These are phyloP conservation scores for Neoascia interrupta DNA, from an alignment of 2,888 invertebrate species.

Conservation along the genomic window DNA sequence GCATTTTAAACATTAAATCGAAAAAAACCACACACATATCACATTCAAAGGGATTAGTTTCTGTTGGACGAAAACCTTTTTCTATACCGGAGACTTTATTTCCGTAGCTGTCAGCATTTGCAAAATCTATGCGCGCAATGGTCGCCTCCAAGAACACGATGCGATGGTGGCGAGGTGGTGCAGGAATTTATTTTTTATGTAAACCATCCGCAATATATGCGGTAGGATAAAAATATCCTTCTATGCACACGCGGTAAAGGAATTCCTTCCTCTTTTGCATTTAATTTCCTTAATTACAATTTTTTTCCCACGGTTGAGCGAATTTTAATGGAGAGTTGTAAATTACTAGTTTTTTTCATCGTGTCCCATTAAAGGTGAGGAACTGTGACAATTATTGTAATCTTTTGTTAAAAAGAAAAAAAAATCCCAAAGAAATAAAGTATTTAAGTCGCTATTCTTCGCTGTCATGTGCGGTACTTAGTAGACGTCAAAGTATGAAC, in stretches of 20 bases:
- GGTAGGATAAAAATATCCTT: conserved; percentile 54
- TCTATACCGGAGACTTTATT: conserved; percentile 74
- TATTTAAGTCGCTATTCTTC: too few species aligned
- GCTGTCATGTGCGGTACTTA: too few species aligned
- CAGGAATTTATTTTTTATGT: conserved; percentile 20
- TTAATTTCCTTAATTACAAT: conserved; percentile 68
- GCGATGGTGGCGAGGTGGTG: not conserved
- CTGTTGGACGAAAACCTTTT: conserved; percentile 53
- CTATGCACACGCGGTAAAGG: conserved; percentile 35
- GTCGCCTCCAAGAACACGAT: not conserved
- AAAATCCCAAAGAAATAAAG: too few species aligned
- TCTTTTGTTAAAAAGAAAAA: too few species aligned
- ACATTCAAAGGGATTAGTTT: conserved; percentile 56
- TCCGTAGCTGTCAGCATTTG: conserved; percentile 77
- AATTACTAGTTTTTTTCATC: too few species aligned
- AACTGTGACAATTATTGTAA: too few species aligned
- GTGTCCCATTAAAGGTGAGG: too few species aligned
- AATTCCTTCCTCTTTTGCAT: conserved; percentile 62
- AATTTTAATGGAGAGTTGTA: conserved; percentile 66
- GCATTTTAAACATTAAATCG: conserved; percentile 16
- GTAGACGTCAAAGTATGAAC: not conserved
- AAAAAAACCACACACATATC: conserved; percentile 26
- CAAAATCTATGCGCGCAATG: conserved; percentile 75
- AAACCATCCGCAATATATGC: conserved; percentile 42
- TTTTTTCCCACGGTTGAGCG: conserved; percentile 47